Evolutionary conservation across 2,113 vertebrate genomes (phyloP), one percentile per base, ranked within the genome.

Genomic region (Aptenodytes patagonicus): DNA sequence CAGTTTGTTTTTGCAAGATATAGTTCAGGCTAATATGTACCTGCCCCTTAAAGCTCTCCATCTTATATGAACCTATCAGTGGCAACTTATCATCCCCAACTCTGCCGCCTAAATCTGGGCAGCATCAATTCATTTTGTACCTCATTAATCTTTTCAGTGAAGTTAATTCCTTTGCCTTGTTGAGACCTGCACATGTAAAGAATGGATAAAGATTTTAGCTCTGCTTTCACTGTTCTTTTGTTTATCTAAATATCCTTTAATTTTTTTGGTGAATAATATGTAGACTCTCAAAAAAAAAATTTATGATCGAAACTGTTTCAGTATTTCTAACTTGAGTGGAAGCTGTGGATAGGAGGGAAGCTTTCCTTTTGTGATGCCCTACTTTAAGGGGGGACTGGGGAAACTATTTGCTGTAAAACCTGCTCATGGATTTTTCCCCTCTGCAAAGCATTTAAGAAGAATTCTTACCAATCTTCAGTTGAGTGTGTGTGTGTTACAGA

Each of bases 1-100:
- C 51, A 44, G 79, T 82, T 90, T 96, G 80, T 77, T 95, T 94
- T 97, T 78, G 69, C 38, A 36, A 87, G 61, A 34, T n/a, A 32
- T 4, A 61, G 26, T 58, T 83, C 70, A 70, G 34, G 66, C 9
- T 57, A 40, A 34, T 52, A 21, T 17, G 40, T 65, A 36, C 65
- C 52, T 73, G 87, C 44, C 17, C 36, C 34, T 62, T 5, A 16
- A 34, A 58, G 42, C 44, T 65, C 64, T 32, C 51, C 29, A 14
- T 66, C 72, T 20, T 29, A 17, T 1, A 51, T 2, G 38, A 44
- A 54, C 31, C 29, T 36, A 38, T 40, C 44, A 54, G 32, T 6
- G 25, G 34, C 20, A 54, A n/a, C 34, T 55, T 60, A 8, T 28
- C 66, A 44, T 13, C 51, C 36, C 60, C 85, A 14, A 3, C 65